These are phyloP conservation scores for Merops nubicus DNA, from an alignment of 2,113 vertebrate species.

Conservation along the genomic window DNA sequence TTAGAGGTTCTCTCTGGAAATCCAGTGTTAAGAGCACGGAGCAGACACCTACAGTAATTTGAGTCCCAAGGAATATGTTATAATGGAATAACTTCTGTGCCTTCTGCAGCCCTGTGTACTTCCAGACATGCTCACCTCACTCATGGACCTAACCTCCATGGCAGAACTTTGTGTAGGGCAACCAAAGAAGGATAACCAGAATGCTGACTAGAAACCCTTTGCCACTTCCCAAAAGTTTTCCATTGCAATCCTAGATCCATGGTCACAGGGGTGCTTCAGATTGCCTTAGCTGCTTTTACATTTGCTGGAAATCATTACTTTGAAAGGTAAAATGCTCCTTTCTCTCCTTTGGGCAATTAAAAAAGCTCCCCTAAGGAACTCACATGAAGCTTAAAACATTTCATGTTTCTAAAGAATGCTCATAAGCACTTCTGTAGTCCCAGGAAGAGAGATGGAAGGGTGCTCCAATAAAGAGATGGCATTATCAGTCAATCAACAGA, in stretches of 20 bases:
- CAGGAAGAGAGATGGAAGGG: background rate
- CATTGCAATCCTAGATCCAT: background rate
- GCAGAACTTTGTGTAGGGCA: background rate
- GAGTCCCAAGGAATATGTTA: background rate
- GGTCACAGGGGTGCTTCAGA: background rate
- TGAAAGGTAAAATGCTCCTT: background rate
- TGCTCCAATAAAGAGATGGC: background rate
- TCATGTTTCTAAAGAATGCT: background rate
- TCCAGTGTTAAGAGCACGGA: background rate
- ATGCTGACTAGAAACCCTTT: background rate
- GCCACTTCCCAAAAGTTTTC: background rate
- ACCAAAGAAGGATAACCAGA: background rate
- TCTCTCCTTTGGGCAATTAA: background rate
- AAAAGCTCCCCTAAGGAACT: background rate
- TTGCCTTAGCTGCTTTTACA: background rate
- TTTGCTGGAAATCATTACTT: background rate
- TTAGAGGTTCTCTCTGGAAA: background rate
- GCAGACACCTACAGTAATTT: background rate
- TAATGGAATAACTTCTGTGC: background rate
- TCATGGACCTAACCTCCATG: background rate
- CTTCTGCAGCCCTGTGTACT: background rate
- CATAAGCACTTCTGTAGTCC: background rate
- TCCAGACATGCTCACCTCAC: background rate
- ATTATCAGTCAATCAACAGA: constrained; percentile 36
- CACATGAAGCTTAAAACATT: background rate